Conservation (phyloP, 2,113 vertebrate species). For the Tenrec ecaudatus region DNA sequence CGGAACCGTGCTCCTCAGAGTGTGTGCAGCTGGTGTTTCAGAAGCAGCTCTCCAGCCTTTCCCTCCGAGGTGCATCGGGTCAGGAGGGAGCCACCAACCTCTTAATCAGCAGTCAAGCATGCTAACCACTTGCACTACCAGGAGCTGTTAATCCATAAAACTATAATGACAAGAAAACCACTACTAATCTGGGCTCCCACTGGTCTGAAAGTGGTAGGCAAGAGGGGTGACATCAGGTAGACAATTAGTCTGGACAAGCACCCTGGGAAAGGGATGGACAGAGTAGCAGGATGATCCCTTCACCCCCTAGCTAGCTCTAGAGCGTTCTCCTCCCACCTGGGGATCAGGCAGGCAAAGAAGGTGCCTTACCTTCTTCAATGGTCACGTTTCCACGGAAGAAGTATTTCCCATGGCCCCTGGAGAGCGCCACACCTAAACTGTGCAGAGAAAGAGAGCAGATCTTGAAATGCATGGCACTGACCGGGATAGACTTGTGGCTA, state of each 20-base stretch:
- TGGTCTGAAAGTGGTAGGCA: not conserved
- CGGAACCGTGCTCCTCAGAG: too few relatives aligned
- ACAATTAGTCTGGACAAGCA: not conserved
- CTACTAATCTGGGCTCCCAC: not conserved
- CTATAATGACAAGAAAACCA: not conserved
- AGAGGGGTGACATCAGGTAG: not conserved
- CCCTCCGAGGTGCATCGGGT: not conserved
- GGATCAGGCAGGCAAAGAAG: not conserved
- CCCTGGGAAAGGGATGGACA: not conserved
- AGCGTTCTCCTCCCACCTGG: not conserved
- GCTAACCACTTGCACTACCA: not conserved
- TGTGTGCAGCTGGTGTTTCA: not conserved
- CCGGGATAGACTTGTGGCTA: conserved; percentile 75
- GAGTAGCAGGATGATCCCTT: not conserved
- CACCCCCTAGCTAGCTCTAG: not conserved
- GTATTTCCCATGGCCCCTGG: conserved; percentile 97
- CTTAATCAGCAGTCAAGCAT: not conserved
- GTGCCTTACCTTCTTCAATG: conserved; percentile 95
- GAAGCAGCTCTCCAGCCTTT: not conserved
- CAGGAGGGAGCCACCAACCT: not conserved
- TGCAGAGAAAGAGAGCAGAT: conserved; percentile 86
- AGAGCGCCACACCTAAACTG: conserved; percentile 97
- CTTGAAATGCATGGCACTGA: conserved; percentile 82
- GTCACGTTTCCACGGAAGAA: conserved; percentile 98
- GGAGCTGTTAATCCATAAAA: not conserved